Evolutionary conservation across 2,113 vertebrate species (phyloP).

Genomic region (Strix uralensis): DNA sequence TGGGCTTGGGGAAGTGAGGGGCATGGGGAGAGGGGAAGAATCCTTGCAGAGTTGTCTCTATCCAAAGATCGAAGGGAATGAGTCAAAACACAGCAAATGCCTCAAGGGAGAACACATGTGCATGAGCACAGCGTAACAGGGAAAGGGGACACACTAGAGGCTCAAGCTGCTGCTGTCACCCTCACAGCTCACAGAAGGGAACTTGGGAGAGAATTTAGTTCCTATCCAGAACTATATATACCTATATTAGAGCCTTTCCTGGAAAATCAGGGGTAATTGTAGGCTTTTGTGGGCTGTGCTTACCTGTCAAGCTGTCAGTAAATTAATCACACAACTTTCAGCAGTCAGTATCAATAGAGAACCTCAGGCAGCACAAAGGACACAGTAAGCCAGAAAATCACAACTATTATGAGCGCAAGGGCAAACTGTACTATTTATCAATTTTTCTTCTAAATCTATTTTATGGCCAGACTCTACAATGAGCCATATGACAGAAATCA

Average conservation of each 20-base stretch:
- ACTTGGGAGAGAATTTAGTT: neutral
- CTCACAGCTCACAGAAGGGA: neutral
- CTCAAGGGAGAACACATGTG: neutral
- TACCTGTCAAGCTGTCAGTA: neutral
- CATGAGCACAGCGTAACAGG: fast-evolving
- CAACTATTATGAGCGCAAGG: neutral
- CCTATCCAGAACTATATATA: neutral
- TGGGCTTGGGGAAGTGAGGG: neutral
- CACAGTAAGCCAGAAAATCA: neutral
- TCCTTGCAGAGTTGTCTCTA: neutral
- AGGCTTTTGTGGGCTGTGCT: neutral
- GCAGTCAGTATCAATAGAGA: neutral
- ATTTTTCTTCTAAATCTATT: neutral
- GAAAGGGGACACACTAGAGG: neutral
- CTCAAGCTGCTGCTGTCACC: neutral
- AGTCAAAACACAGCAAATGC: neutral
- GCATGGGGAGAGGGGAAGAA: neutral
- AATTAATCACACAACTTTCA: neutral
- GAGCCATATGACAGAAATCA: conserved; percentile 2
- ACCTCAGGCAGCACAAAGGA: neutral
- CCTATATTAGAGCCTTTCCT: neutral
- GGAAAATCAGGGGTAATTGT: neutral
- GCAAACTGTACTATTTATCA: neutral
- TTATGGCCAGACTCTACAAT: neutral
- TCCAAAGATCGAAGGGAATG: neutral